A percentile compares a stretch with the other conserved stretches of the same genome.
These are phyloP conservation scores for Sebastes flavidus DNA, from an alignment of 2,797 vertebrate species.

Conservation along the genomic window DNA sequence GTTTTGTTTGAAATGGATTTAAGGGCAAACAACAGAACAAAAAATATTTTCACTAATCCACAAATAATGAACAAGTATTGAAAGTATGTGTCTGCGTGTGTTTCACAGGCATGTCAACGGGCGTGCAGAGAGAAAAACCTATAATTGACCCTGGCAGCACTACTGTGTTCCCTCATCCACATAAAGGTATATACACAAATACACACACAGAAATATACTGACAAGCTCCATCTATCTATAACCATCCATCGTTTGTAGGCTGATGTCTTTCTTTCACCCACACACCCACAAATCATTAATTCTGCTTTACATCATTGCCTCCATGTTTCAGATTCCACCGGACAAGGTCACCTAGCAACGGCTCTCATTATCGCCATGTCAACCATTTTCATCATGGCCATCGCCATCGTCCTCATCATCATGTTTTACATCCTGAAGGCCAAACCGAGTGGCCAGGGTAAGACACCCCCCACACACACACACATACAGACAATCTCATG, in stretches of 20 bases:
- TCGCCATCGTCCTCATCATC: constrained; percentile 97
- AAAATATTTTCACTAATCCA: not conserved
- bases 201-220: not conserved
- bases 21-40: not conserved
- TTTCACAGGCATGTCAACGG: constrained; percentile 84
- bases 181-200: constrained; percentile 86
- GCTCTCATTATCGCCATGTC: constrained; percentile 99
- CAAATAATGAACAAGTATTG: not conserved
- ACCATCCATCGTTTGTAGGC: not conserved
- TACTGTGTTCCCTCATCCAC: constrained; percentile 86
- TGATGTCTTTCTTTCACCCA: not conserved
- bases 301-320: not conserved
- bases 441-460: constrained; percentile 92
- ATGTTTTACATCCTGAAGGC: constrained; percentile 99
- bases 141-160: constrained; percentile 87
- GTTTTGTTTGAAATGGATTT: not conserved
- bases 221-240: not conserved
- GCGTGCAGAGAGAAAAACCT: constrained; percentile 74
- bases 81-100: constrained; percentile 21
- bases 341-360: constrained; percentile 95
- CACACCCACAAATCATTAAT: not conserved
- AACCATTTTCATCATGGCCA: constrained; percentile 99
- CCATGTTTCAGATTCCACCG: constrained; percentile 83
- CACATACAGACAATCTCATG: not conserved
- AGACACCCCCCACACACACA: constrained; percentile 17